A percentile compares a stretch with the other conserved stretches of the same genome.
Conservation (phyloP, 2,888 invertebrate species). For the Ariolimax columbianus region DNA sequence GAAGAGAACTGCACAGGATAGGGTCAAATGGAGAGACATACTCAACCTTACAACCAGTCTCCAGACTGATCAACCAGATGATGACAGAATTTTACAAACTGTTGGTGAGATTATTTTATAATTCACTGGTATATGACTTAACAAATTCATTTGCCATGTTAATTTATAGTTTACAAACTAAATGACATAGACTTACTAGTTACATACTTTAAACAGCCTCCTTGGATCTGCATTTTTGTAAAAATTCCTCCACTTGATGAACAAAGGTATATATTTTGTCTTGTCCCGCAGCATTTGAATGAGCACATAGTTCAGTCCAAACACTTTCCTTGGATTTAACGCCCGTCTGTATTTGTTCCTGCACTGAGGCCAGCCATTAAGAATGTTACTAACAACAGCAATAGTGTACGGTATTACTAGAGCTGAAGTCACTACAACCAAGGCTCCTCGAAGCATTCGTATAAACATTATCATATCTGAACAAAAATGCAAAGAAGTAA, state of each 20-base stretch:
- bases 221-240: constrained; percentile 63
- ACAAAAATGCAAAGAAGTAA: background rate
- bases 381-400: constrained; percentile 71
- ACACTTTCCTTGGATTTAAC: constrained; percentile 73
- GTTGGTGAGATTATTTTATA: too few relatives aligned
- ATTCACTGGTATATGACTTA: too few relatives aligned
- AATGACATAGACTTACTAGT: background rate
- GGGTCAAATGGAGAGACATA: too few relatives aligned
- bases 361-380: constrained; percentile 73
- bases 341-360: constrained; percentile 67
- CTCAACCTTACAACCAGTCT: too few relatives aligned
- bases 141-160: background rate
- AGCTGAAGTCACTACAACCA: constrained; percentile 61
- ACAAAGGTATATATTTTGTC: constrained; percentile 64
- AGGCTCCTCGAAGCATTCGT: constrained; percentile 47
- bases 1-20: too few relatives aligned
- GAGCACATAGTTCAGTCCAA: constrained; percentile 70
- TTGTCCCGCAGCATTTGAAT: constrained; percentile 64
- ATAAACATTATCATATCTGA: constrained; percentile 50
- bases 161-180: background rate
- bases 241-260: constrained; percentile 68
- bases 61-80: too few relatives aligned
- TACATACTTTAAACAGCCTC: constrained; percentile 40
- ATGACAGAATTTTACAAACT: too few relatives aligned
- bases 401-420: constrained; percentile 74